These are phyloP conservation scores for Matsumurasca onukii DNA, from an alignment of 1,140 invertebrate genomes.

Conservation along the genomic window DNA sequence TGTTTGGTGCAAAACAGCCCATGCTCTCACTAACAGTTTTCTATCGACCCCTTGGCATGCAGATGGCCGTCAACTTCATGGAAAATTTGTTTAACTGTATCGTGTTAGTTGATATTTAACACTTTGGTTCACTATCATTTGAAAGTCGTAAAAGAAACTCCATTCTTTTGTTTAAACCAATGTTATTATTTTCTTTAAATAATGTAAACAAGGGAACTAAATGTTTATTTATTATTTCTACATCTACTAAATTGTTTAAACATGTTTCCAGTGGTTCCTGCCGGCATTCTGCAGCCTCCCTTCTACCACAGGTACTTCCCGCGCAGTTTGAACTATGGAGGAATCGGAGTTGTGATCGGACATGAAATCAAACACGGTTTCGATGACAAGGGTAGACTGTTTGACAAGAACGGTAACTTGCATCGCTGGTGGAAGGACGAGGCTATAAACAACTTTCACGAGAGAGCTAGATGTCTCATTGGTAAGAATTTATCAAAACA, in stretches of 20 bases:
- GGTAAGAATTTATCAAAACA: slow-evolving; percentile 53
- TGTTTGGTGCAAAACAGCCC: too few relatives aligned
- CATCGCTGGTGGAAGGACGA: slow-evolving; percentile 77
- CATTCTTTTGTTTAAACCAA: too few relatives aligned
- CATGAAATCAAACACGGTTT: slow-evolving; percentile 72
- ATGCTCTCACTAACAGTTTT: too few relatives aligned
- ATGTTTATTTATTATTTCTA: too few relatives aligned
- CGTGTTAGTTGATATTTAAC: too few relatives aligned
- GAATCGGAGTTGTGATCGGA: slow-evolving; percentile 68
- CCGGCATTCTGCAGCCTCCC: slow-evolving; percentile 88
- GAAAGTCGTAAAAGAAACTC: too few relatives aligned
- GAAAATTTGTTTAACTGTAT: too few relatives aligned
- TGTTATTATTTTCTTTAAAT: too few relatives aligned
- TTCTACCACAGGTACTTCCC: slow-evolving; percentile 86
- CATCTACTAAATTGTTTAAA: not conserved
- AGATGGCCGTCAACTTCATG: too few relatives aligned
- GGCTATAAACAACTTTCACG: slow-evolving; percentile 62
- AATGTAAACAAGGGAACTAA: too few relatives aligned
- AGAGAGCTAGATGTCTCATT: slow-evolving; percentile 77
- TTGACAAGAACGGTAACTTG: slow-evolving; percentile 68
- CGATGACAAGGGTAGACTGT: slow-evolving; percentile 66
- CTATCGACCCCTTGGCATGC: too few relatives aligned
- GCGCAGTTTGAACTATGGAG: slow-evolving; percentile 75
- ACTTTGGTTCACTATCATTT: too few relatives aligned
- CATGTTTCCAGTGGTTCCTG: slow-evolving; percentile 75